Conservation (phyloP, 2,888 invertebrate species). For the Papilio protenor region DNA sequence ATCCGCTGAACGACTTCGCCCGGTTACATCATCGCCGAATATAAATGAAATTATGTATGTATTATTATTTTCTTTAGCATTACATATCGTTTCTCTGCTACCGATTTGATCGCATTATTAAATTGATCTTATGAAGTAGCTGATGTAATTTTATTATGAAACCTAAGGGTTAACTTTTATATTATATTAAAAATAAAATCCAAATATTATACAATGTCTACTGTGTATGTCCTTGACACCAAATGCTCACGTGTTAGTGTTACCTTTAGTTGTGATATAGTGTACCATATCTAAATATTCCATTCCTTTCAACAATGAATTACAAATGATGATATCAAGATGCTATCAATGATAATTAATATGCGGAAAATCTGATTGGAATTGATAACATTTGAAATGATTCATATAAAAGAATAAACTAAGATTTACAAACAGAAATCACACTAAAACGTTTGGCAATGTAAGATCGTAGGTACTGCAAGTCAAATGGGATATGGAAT, state of each 20-base stretch:
- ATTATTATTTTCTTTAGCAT: slow-evolving; percentile 20
- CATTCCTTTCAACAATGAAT: background rate
- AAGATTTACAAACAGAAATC: background rate
- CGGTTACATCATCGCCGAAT: slow-evolving; percentile 69
- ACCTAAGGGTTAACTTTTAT: background rate
- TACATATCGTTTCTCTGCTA: slow-evolving; percentile 27
- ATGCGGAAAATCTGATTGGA: background rate
- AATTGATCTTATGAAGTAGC: background rate
- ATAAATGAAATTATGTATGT: slow-evolving; percentile 50
- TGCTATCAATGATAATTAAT: background rate
- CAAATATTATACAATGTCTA: background rate
- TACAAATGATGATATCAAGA: background rate
- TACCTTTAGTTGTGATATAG: background rate
- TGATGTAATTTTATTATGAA: background rate
- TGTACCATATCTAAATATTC: background rate
- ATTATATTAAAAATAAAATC: no score
- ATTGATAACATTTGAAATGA: background rate
- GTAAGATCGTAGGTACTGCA: background rate
- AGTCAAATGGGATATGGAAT: slow-evolving; percentile 3
- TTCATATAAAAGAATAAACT: background rate
- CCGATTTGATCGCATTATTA: background rate
- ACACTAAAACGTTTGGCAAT: background rate
- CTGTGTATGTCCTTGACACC: background rate
- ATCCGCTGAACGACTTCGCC: slow-evolving; percentile 48
- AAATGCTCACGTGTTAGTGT: background rate